Base-by-base conservation (phyloP, 2,888 invertebrate species). In the Chironomus riparius region DNA sequence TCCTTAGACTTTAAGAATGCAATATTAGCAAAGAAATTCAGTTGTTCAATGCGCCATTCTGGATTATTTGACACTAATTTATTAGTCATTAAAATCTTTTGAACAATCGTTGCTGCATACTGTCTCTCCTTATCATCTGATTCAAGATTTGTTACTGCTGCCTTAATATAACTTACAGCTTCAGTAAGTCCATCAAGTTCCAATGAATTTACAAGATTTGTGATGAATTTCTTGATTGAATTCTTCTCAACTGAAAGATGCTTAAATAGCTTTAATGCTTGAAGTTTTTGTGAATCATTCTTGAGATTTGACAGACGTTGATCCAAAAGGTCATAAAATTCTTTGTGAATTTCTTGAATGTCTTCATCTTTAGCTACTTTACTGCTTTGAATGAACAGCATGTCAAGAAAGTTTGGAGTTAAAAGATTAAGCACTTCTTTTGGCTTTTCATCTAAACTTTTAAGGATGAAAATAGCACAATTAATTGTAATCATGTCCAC, bases 201-300 rank as follows among this genome's bases (percentile, higher is more conserved):
- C 2, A 76, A 47, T 6, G 68, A 15, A 22, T 76, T 76, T 6
- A 76, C 69, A 13, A 76, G 10, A 56, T 76, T 76, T 28, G 76
- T 50, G 10, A 76, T 76, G 28, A 76, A 76, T 5, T 76, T 76
- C 13, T 76, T 76, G 5, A 12, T 28, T 4, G 68, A 69, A 61
- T 89, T 88, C 83, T 91, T 91, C 80, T 92, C 91, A 78, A 92
- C 89, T 82, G 90, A 89, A 77, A 92, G 87, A 68, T 91, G 86
- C 10, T 92, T 83, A 1, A 93, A 81, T 79, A 88, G 89, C 76
- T 88, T 88, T 50, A 93, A 81, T 4, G 88, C 85, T 7, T 85
- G 83, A 2, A 91, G 83, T 13, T 76, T 76, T 7, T 24, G 15
- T 7, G 68, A 28, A 10, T 70, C 21, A 12, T 47, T 38, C 3